phyloP scores from a whole-genome alignment of 2,888 invertebrate genomes.

The Dryomyza anilis region DNA sequence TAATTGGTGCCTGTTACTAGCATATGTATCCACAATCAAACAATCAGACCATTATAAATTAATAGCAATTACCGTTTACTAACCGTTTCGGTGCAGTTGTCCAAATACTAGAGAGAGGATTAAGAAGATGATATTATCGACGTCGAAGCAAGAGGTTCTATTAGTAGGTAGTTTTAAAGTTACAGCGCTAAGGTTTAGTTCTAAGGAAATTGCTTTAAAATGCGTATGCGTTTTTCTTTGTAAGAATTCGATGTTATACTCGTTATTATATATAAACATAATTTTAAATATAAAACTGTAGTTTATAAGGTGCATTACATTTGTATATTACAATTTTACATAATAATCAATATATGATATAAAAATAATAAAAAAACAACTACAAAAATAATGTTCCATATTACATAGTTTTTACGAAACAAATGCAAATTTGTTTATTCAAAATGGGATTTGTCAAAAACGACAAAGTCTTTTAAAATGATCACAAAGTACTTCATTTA shows the following conservation, averaged over 20 bases:
- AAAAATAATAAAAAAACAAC: background rate
- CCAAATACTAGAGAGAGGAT: slow-evolving; percentile 15
- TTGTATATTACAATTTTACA: slow-evolving; percentile 39
- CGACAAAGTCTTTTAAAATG: too few species aligned
- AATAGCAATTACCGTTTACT: background rate
- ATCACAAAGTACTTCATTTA: too few species aligned
- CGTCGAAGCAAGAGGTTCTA: slow-evolving; percentile 47
- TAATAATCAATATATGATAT: slow-evolving; percentile 36
- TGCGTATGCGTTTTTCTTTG: slow-evolving; percentile 25
- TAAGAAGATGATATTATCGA: background rate
- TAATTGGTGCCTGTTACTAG: slow-evolving; percentile 45
- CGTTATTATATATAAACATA: background rate
- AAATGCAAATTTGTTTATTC: too few species aligned
- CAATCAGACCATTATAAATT: background rate
- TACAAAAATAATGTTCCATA: too few species aligned
- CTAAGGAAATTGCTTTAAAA: slow-evolving; percentile 39
- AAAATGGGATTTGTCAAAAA: too few species aligned
- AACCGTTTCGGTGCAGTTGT: background rate
- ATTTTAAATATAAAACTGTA: slow-evolving; percentile 15
- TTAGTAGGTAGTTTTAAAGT: slow-evolving; percentile 33
- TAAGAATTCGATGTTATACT: background rate
- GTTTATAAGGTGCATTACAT: slow-evolving; percentile 37
- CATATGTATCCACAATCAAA: slow-evolving; percentile 3
- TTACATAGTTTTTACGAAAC: too few species aligned
- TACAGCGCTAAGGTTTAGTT: slow-evolving; percentile 41